Base-by-base conservation (phyloP, 2,113 vertebrate species). In the Lepisosteus osseus region DNA sequence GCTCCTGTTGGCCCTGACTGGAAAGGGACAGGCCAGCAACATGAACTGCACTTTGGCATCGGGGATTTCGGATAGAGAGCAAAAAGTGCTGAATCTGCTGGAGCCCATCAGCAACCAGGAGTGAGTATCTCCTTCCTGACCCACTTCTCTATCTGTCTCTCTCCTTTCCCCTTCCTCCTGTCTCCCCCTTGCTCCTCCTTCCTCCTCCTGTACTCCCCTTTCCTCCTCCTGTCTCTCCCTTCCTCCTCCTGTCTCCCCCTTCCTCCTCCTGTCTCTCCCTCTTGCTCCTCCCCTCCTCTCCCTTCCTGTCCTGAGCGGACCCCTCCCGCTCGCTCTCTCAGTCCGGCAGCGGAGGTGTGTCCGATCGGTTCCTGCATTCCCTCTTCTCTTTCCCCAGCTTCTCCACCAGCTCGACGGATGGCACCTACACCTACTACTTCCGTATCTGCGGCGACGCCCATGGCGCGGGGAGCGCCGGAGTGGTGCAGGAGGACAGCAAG, bases 391-490 rank as follows among this genome's bases (percentile, higher is more conserved):
- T 17, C 54, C 6, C 69, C 77, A 90, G 89, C 65, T 86, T 83
- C 51, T 66, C 78, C 47, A 70, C 2, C 1, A 7, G 12, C 2
- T 1, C 0, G 5, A 65, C 0, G 0, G 14, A 0, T 0, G 55
- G 4, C 40, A 59, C 71, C 0, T 98, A 97, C 68, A 3, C 76
- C 0, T 99, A 99, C 72, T 67, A 79, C 0, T 95, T 99, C 80
- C 87, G 91, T 71, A 80, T 99, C 65, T 99, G 97, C 86, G 93
- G 94, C 11, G 91, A 95, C 72, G 94, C 91, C 56, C 64, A 76
- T 7, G 90, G 82, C 43, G 8, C 42, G 0, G 67, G 73, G 0
- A 83, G 86, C 41, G 95, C 92, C 14, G 96, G 95, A 29, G 69
- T 97, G 63, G 80, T 98, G 66, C 97, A 98, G 74, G 73, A 72